Percentiles rank a stretch among this genome's conserved stretches.
phyloP scores from a whole-genome alignment of 1,140 invertebrate species.

The Lanistes nyassanus region DNA sequence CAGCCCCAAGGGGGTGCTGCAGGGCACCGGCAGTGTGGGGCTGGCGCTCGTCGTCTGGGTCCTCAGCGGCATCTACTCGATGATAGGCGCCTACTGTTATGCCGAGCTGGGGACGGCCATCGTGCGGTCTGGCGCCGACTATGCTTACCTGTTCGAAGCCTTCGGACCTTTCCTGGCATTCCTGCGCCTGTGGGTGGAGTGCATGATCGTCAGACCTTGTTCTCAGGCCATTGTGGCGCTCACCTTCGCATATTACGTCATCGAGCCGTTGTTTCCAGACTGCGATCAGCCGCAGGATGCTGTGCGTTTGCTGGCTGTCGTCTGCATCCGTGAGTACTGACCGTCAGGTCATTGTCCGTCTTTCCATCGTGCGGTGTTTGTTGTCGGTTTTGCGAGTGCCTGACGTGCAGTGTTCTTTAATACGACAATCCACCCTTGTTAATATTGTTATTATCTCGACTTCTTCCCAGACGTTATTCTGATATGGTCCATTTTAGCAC shows the following conservation, averaged over 20 bases:
- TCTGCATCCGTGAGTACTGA: slow-evolving; percentile 64
- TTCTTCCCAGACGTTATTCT: not conserved
- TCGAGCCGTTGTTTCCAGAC: slow-evolving; percentile 65
- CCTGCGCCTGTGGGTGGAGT: slow-evolving; percentile 71
- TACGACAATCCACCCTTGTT: not conserved
- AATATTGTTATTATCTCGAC: not conserved
- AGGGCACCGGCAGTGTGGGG: slow-evolving; percentile 86
- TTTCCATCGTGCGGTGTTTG: not conserved
- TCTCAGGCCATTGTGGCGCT: slow-evolving; percentile 69
- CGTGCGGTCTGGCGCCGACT: slow-evolving; percentile 62
- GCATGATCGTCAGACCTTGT: slow-evolving; percentile 79
- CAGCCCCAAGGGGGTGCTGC: slow-evolving; percentile 89
- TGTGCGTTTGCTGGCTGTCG: slow-evolving; percentile 56
- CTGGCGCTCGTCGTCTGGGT: slow-evolving; percentile 86
- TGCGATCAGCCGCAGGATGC: slow-evolving; percentile 62
- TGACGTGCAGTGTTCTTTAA: not conserved
- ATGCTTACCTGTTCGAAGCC: slow-evolving; percentile 65
- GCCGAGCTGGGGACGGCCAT: slow-evolving; percentile 64
- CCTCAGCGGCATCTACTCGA: slow-evolving; percentile 82
- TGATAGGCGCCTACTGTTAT: slow-evolving; percentile 71
- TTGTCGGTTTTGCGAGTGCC: not conserved
- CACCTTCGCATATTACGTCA: slow-evolving; percentile 66
- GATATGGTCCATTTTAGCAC: not conserved
- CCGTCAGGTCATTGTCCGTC: not conserved
- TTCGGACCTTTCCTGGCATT: slow-evolving; percentile 66